These are phyloP conservation scores for Acleris holmiana DNA, from an alignment of 2,888 invertebrate genomes.

Conservation along the genomic window DNA sequence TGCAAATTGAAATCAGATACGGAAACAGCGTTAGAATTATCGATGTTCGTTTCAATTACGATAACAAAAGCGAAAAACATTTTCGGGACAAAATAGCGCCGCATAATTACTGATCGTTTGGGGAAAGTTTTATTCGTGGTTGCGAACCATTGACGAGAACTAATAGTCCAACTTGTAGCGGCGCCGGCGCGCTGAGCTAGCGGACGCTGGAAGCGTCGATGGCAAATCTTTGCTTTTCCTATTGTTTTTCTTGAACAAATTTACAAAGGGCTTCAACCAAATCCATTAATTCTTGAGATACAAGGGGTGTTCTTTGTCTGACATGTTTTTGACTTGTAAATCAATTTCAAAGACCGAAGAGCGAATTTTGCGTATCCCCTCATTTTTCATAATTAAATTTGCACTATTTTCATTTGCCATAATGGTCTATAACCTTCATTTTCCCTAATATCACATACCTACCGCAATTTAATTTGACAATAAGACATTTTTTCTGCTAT, in stretches of 20 bases:
- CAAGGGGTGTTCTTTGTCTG: too few relatives aligned
- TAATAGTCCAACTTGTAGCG: conserved; percentile 35
- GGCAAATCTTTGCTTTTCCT: conserved; percentile 6
- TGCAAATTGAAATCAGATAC: conserved; percentile 3
- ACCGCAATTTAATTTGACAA: too few relatives aligned
- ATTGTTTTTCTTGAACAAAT: conserved; percentile 3
- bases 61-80: conserved; percentile 6
- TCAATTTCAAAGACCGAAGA: too few relatives aligned
- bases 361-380: too few relatives aligned
- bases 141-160: conserved; percentile 34
- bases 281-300: too few relatives aligned
- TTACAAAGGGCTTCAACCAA: not conserved
- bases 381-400: too few relatives aligned
- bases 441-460: too few relatives aligned
- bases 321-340: too few relatives aligned
- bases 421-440: too few relatives aligned
- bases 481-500: too few relatives aligned
- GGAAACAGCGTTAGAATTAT: not conserved
- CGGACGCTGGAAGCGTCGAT: conserved; percentile 19
- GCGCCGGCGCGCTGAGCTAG: conserved; percentile 6
- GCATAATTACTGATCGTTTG: conserved; percentile 31
- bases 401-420: too few relatives aligned
- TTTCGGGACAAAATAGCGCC: conserved; percentile 22
- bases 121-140: conserved; percentile 36
- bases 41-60: not conserved